phyloP scores from a whole-genome alignment of 2,797 vertebrate species.

The Sebastes itinus region DNA sequence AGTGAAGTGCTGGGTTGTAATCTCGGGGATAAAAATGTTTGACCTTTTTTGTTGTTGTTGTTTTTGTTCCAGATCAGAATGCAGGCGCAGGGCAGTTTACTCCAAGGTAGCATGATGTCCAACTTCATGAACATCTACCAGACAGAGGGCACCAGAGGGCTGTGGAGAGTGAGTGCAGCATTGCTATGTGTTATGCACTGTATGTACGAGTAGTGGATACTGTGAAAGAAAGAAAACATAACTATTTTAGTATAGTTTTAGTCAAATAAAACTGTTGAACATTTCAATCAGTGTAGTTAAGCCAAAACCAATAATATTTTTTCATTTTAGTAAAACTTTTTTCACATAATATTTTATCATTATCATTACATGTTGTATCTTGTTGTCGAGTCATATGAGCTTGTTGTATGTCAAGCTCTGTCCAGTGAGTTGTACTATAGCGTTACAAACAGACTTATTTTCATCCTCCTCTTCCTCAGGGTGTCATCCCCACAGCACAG shows the following conservation, averaged over 20 bases:
- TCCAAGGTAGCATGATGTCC: conserved; percentile 96
- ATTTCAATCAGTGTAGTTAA: too few relatives aligned
- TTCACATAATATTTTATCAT: too few relatives aligned
- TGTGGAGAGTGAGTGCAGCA: conserved; percentile 90
- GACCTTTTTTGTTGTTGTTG: neutral
- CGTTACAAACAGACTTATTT: neutral
- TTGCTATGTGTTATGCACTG: neutral
- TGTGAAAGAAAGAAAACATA: neutral
- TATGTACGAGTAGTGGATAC: neutral
- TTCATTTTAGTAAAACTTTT: too few relatives aligned
- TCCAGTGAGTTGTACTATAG: neutral
- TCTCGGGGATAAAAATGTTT: neutral
- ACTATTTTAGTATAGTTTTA: too few relatives aligned
- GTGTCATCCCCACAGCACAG: conserved; percentile 95
- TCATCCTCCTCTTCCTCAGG: conserved; percentile 77
- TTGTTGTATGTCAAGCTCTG: neutral
- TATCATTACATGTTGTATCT: too few relatives aligned
- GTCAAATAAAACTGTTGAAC: too few relatives aligned
- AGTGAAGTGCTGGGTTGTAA: neutral
- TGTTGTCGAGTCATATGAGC: too few relatives aligned
- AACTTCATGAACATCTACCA: conserved; percentile 98
- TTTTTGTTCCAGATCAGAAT: conserved; percentile 88
- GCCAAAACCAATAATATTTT: too few relatives aligned
- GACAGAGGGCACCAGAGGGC: conserved; percentile 92
- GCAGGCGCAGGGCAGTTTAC: conserved; percentile 95